Evolutionary conservation across 2,797 vertebrate genomes (phyloP).

Genomic region (Fistularia commersonii): DNA sequence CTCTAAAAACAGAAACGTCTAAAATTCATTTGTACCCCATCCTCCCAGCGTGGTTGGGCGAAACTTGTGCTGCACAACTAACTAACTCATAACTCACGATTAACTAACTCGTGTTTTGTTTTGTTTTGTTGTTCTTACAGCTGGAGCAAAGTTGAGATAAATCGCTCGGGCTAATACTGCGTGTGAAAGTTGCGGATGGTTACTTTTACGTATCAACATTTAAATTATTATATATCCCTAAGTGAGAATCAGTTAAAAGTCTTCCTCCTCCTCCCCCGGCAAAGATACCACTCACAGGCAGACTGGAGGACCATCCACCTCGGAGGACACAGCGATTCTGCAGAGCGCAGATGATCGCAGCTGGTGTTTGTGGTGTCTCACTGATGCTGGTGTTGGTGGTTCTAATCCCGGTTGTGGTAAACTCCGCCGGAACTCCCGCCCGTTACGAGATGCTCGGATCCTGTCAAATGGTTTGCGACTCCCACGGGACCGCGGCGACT

Average conservation of each 20-base stretch:
- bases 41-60: constrained; percentile 49
- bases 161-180: constrained; percentile 22
- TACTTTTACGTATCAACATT: constrained; percentile 45
- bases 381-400: constrained; percentile 95
- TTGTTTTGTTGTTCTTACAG: constrained; percentile 3
- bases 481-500: constrained; percentile 84
- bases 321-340: constrained; percentile 85
- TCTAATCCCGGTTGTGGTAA: constrained; percentile 95
- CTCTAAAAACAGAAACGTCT: constrained; percentile 38
- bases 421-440: constrained; percentile 88
- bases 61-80: constrained; percentile 32
- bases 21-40: constrained; percentile 51
- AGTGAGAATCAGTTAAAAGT: constrained; percentile 19
- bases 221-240: constrained; percentile 32
- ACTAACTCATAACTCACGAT: too few relatives aligned
- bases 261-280: constrained; percentile 39
- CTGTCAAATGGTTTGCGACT: constrained; percentile 97
- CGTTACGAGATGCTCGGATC: constrained; percentile 97
- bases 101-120: constrained; percentile 7
- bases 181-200: constrained; percentile 64
- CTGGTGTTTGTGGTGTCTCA: constrained; percentile 92
- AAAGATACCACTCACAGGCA: constrained; percentile 86
- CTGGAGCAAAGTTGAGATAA: constrained; percentile 33
- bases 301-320: constrained; percentile 88
- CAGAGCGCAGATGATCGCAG: constrained; percentile 92